phyloP scores from a whole-genome alignment of 2,113 vertebrate species.

The Salvator merianae region DNA sequence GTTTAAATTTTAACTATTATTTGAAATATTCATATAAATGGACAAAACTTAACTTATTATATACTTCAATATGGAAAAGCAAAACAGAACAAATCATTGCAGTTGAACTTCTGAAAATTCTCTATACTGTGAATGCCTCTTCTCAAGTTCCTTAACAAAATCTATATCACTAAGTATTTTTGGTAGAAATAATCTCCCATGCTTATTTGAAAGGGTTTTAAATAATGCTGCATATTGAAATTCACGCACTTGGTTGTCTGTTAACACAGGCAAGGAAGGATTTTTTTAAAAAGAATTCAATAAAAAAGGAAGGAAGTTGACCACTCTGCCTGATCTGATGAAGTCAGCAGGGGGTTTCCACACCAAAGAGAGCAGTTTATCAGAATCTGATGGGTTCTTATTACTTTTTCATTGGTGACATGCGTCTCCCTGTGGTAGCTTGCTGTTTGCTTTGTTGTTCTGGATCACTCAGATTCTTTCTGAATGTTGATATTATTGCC shows the following conservation, averaged over 20 bases:
- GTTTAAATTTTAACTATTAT: too few relatives aligned
- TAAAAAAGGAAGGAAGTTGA: neutral
- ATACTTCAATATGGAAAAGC: too few relatives aligned
- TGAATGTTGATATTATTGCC: constrained; percentile 1
- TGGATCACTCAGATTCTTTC: constrained; percentile 22
- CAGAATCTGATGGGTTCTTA: neutral
- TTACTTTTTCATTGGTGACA: constrained; percentile 35
- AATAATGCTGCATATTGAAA: neutral
- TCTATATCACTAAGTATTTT: neutral
- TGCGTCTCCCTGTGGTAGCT: constrained; percentile 30
- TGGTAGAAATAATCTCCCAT: neutral
- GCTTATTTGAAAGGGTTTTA: neutral
- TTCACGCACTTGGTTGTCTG: constrained; percentile 3
- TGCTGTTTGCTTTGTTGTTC: constrained; percentile 21
- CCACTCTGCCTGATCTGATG: neutral
- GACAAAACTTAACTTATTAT: too few relatives aligned
- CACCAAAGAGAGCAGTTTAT: neutral
- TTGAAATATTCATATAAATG: too few relatives aligned
- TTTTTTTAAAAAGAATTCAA: constrained; percentile 9
- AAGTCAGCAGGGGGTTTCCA: neutral
- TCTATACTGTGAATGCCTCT: too few relatives aligned
- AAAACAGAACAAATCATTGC: too few relatives aligned
- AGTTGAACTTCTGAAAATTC: too few relatives aligned
- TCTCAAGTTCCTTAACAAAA: too few relatives aligned
- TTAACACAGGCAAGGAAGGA: constrained; percentile 27